These are phyloP conservation scores for Cetoscarus ocellatus DNA, from an alignment of 2,797 vertebrate genomes.

Conservation along the genomic window DNA sequence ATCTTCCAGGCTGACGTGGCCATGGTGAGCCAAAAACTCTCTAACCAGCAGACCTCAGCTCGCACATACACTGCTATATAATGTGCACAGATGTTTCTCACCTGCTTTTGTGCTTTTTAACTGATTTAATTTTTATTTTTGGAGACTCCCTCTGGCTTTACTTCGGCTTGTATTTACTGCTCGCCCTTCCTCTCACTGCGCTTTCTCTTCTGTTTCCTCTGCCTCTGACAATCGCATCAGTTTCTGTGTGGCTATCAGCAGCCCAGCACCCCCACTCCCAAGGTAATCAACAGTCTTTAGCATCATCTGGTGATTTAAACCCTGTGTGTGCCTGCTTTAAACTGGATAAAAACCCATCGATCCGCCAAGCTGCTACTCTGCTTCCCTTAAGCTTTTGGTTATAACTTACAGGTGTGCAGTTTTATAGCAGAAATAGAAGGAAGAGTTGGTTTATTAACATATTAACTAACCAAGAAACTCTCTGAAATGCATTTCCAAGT, in stretches of 20 bases:
- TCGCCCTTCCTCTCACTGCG: constrained; percentile 43
- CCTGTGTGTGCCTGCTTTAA: constrained; percentile 26
- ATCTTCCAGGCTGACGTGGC: constrained; percentile 99
- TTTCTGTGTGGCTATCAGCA: constrained; percentile 97
- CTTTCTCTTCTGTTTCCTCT: constrained; percentile 57
- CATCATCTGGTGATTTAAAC: constrained; percentile 16
- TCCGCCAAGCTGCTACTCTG: neutral
- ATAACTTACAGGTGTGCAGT: constrained; percentile 34
- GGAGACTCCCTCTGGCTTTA: constrained; percentile 30
- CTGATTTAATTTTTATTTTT: neutral
- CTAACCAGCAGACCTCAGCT: too few species aligned
- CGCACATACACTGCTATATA: neutral
- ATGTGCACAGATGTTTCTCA: constrained; percentile 1
- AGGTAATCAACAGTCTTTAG: constrained; percentile 86
- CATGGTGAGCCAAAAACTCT: constrained; percentile 88
- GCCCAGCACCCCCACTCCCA: constrained; percentile 87
- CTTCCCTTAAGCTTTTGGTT: constrained; percentile 3
- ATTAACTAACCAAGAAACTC: constrained; percentile 3
- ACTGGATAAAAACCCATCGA: neutral
- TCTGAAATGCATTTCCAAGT: neutral
- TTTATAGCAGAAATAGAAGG: constrained; percentile 26
- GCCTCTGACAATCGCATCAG: constrained; percentile 78
- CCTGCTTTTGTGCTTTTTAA: neutral
- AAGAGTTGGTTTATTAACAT: constrained; percentile 4
- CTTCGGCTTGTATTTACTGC: constrained; percentile 36